Evolutionary conservation across 2,113 vertebrate genomes (phyloP), one percentile per base, ranked within the genome.

Genomic region (Ploceus nigricollis): DNA sequence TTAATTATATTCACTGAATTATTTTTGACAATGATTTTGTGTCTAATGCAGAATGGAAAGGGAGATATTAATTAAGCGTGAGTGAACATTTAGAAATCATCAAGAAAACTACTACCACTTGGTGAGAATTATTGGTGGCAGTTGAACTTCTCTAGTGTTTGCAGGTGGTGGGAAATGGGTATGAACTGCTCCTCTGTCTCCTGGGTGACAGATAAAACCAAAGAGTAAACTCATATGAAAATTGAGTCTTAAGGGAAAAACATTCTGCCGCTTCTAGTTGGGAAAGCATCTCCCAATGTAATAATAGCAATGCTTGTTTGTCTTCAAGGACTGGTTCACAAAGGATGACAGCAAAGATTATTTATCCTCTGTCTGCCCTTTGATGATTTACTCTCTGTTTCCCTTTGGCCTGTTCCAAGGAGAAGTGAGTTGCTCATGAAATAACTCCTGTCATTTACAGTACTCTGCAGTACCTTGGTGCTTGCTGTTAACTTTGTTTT

Each of bases 301-400:
- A 31, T 7, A 84, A 61, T 61, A 90, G 48, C 15, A 54, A 0
- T 16, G 30, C 27, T 70, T 61, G 60, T 50, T 51, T 89, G 84
- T 69, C 83, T 91, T 72, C 57, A 80, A 90, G 75, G 60, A 33
- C 90, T 63, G 28, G 15, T 65, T 90, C 60, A 54, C 47, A 56
- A 47, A 35, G 1, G 6, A 45, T 83, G 80, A 16, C 75, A 85
- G 35, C 37, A 85, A 66, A 65, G 50, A 30, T 39, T 72, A 79
- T 90, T 93, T 94, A 58, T 82, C 61, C 65, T 82, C 54, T 42
- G 33, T 73, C 82, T 96, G 57, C 58, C 57, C 66, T 91, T 93
- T 87, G 87, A 63, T 87, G 89, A 58, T 76, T 84, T 85, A 61
- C 50, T n/a, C 3, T 13, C 56, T 80, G 24, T 58, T 92, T 92